Base-by-base conservation (phyloP, 2,888 invertebrate species). In the Oscheius sp. region DNA sequence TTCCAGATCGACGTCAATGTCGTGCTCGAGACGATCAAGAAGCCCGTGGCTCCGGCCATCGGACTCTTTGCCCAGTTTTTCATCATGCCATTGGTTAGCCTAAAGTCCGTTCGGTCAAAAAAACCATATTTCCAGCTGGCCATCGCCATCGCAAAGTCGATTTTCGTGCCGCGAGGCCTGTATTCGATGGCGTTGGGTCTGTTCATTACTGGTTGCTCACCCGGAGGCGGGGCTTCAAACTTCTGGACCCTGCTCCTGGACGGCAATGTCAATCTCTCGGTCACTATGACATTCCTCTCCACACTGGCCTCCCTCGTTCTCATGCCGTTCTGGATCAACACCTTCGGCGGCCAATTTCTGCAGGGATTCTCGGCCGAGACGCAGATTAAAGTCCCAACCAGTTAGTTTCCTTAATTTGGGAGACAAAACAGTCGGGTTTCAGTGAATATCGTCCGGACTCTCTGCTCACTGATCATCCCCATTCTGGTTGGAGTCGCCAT, bases 271-370 rank as follows among this genome's bases (percentile, higher is more conserved):
- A 94, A 96, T 89, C 91, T 98, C 55, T 96, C 96, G 0, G 93
- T 98, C 63, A 94, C 97, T 21, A 96, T 98, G 96, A 98, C 97
- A 0, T 93, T 96, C 9, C 91, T 96, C 73, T 94, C 95, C 76
- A 96, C 95, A 2, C 90, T 96, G 4, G 93, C 93, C 0, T 94
- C 96, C 0, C 94, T 97, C 86, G 94, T 89, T 10, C 90, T 91
- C 90, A 90, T 92, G 87, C 92, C 91, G 0, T 81, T 91, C 9
- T 92, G 92, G 92, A 83, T 92, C 83, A 90, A 89, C 80, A 89
- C 91, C 1, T 85, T 92, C 63, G 91, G 91, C 2, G 76, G 81
- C 32, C 86, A 86, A 29, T 87, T 85, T 58, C 87, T 90, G 4
- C 79, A 84, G 32, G 84, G 87, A 11, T 81, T 80, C 76, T 70